Evolutionary conservation across 37 sponge, comb jelly and placozoan species (phyloP), one percentile per base, ranked within the genome.

Genomic region (Ianthella basta): DNA sequence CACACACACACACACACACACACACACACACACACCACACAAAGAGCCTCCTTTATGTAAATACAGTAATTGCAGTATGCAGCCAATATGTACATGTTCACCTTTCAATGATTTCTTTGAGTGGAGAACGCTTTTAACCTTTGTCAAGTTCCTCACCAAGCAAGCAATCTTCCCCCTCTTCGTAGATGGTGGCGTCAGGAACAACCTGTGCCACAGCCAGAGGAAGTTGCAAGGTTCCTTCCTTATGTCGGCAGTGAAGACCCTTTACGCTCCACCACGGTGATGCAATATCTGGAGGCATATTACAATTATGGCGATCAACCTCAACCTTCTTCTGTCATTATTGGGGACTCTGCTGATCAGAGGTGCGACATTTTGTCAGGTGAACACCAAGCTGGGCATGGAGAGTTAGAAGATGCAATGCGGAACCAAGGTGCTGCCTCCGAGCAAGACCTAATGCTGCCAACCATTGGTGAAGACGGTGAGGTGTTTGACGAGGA

Each of bases 271-370:
- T 85, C 88, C 18, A 95, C 88, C 6, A 92, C 96, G 0, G 91
- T 95, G 18, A 55, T 92, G 15, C 94, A 90, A 0, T 95, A 95
- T 87, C 81, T 95, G 59, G 96, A 95, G 50, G 84, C 82, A 53
- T 90, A 87, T 82, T 91, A 90, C 77, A 41, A 87, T 27, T 88
- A 90, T n/a, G 80, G 60, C 0, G 80, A 24, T 16, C 12, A 15
- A 0, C 24, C 54, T 23, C 50, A 44, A 8, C 44, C 44, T 10
- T 1, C 53, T 18, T 1, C 53, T 44, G 44, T 44, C 44, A 24
- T 16, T 40, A 6, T 69, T 16, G 35, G 18, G 18, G 18, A 34
- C 1, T 18, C 1, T 6, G 35, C 29, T 27, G 20, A 79, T 12
- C 29, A 32, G 18, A 38, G 37, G 18, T 27, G 32, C 1, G 36